These are phyloP conservation scores for Caenorhabditis panamensis DNA, from an alignment of 2,888 invertebrate species.

Conservation along the genomic window DNA sequence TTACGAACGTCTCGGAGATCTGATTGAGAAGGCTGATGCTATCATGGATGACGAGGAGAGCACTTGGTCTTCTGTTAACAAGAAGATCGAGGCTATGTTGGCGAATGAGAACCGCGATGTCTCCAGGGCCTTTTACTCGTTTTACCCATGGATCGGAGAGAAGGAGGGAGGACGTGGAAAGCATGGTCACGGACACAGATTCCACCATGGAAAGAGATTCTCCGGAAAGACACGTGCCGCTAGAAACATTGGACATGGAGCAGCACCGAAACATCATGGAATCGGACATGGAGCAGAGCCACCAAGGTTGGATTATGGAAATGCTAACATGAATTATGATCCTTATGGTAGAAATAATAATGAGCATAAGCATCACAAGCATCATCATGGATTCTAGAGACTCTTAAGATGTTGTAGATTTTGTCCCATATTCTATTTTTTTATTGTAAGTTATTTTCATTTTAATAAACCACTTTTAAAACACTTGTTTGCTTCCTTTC, in stretches of 20 bases:
- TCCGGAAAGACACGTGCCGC: not conserved
- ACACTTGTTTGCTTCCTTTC: too few species aligned
- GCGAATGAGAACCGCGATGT: slow-evolving; percentile 32
- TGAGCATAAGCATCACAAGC: slow-evolving; percentile 23
- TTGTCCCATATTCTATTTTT: too few species aligned
- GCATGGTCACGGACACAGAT: slow-evolving; percentile 36
- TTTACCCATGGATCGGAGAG: slow-evolving; percentile 43
- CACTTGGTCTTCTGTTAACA: slow-evolving; percentile 31
- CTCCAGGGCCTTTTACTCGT: slow-evolving; percentile 17
- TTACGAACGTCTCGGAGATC: slow-evolving; percentile 50
- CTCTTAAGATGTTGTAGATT: not conserved
- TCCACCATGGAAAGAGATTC: slow-evolving; percentile 47
- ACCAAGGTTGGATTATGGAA: not conserved
- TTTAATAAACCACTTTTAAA: too few species aligned
- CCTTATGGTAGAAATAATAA: slow-evolving; percentile 45
- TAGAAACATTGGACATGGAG: slow-evolving; percentile 48
- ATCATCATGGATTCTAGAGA: slow-evolving; percentile 27
- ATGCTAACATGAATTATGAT: slow-evolving; percentile 21
- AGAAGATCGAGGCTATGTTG: slow-evolving; percentile 22
- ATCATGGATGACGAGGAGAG: slow-evolving; percentile 35
- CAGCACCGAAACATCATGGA: slow-evolving; percentile 31
- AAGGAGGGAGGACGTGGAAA: slow-evolving; percentile 11
- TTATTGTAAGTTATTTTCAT: too few species aligned
- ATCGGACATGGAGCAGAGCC: slow-evolving; percentile 16
- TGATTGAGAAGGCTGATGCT: slow-evolving; percentile 34